Conservation (phyloP, 2,888 invertebrate genomes). For the Plagodis dolabraria region DNA sequence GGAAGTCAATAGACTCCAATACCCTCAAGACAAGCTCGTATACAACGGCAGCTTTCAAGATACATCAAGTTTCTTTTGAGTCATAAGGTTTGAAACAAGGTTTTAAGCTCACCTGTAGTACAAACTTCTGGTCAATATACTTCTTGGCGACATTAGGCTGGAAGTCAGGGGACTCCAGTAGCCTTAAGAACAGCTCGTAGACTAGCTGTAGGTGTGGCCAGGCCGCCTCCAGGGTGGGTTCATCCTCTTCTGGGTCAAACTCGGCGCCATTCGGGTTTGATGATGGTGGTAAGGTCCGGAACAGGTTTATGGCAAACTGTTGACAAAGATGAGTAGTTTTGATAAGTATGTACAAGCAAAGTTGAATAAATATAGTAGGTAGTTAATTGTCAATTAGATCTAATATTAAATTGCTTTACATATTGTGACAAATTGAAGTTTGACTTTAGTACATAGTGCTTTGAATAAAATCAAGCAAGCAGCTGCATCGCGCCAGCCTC, state of each 20-base stretch:
- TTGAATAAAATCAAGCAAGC: too few species aligned
- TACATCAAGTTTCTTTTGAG: too few species aligned
- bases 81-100: not conserved
- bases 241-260: slow-evolving; percentile 97
- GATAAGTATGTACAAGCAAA: not conserved
- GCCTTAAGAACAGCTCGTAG: slow-evolving; percentile 90
- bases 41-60: too few species aligned
- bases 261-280: slow-evolving; percentile 94
- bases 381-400: too few species aligned
- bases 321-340: slow-evolving; percentile 17
- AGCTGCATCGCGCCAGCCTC: too few species aligned
- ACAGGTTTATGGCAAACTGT: slow-evolving; percentile 94
- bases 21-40: too few species aligned
- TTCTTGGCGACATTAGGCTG: slow-evolving; percentile 96
- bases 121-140: slow-evolving; percentile 97
- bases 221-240: slow-evolving; percentile 96
- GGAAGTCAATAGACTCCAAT: too few species aligned
- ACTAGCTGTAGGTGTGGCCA: slow-evolving; percentile 97
- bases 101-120: slow-evolving; percentile 89
- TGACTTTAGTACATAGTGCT: too few species aligned
- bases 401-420: too few species aligned
- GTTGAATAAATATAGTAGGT: not conserved
- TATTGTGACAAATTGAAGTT: too few species aligned
- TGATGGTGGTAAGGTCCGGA: slow-evolving; percentile 94
- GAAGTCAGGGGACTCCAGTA: slow-evolving; percentile 96